Evolutionary conservation across 2,888 invertebrate genomes (phyloP).

Genomic region (Ormyrus thymus): DNA sequence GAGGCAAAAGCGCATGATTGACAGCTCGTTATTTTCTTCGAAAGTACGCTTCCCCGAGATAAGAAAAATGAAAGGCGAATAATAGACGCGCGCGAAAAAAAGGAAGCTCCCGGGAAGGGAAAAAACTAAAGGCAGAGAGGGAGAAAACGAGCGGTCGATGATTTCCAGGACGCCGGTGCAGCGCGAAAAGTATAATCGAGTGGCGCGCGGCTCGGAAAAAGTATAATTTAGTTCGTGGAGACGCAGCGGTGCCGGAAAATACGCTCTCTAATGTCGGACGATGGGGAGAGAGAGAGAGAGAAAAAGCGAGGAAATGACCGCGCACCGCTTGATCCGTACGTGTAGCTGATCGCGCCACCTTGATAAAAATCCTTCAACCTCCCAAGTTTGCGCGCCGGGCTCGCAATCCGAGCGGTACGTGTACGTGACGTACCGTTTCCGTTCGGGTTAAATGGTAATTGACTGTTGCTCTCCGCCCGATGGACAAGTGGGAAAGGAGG

Average conservation of each 20-base stretch:
- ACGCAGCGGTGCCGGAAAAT: background rate
- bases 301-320: constrained; percentile 30
- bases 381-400: background rate
- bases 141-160: constrained; percentile 8
- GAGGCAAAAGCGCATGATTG: constrained; percentile 39
- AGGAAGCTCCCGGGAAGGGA: background rate
- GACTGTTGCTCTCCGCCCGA: background rate
- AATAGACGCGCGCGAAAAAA: constrained; percentile 31
- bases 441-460: constrained; percentile 37
- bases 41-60: constrained; percentile 33
- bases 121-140: background rate
- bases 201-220: constrained; percentile 27
- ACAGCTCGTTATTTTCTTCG: constrained; percentile 51
- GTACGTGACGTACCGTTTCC: constrained; percentile 42
- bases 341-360: constrained; percentile 17
- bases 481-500: background rate
- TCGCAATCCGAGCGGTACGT: constrained; percentile 18
- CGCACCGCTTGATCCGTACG: constrained; percentile 10
- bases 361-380: constrained; percentile 36
- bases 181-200: constrained; percentile 49
- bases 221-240: constrained; percentile 40
- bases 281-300: constrained; percentile 9
- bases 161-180: constrained; percentile 10
- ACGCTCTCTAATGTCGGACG: constrained; percentile 16
- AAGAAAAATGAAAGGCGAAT: constrained; percentile 51